Base-by-base conservation (phyloP, 2,888 invertebrate genomes). In the Leucoma salicis region DNA sequence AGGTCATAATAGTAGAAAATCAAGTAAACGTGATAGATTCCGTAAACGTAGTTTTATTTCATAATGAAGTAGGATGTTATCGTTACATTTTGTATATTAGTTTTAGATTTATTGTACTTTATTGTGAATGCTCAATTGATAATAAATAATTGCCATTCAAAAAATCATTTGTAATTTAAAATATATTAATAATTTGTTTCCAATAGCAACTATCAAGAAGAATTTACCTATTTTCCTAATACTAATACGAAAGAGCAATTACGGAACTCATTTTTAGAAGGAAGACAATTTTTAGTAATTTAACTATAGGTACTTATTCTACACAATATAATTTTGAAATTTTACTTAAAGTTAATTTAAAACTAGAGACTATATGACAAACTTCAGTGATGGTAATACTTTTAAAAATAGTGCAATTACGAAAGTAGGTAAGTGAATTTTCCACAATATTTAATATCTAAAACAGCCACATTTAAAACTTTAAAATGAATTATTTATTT, bases 331-430 rank as follows among this genome's bases (percentile, higher is more conserved):
- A 2, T 21, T 3, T 21, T n/a, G n/a, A 21, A 21, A 4, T 21
- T 8, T 21, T 21, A 21, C 2, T 21, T n/a, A n/a, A n/a, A n/a
- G n/a, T n/a, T 45, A 53, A 12, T 28, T 40, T 56, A 45, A 14
- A 56, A 53, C 46, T 34, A 49, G 57, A 53, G n/a, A n/a, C n/a
- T 59, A 49, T 57, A 50, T 61, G 70, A 78, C 75, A 79, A 75
- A 77, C 74, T 78, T 78, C 54, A 65, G 68, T 70, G 66, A 63
- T n/a, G n/a, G n/a, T 63, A 70, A 65, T 69, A 72, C 64, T 55
- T 65, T 68, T 63, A 64, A 65, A 71, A 73, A 70, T 74, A 74
- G 82, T 81, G 80, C 78, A 70, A 53, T 32, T 53, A 57, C 56
- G 62, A 58, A 52, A 52, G 35, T 51, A 61, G 56, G 58, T 21